Percentiles rank a stretch among this genome's conserved stretches.
These are phyloP conservation scores for Epinephelus coioides DNA, from an alignment of 2,797 vertebrate species.

Conservation along the genomic window DNA sequence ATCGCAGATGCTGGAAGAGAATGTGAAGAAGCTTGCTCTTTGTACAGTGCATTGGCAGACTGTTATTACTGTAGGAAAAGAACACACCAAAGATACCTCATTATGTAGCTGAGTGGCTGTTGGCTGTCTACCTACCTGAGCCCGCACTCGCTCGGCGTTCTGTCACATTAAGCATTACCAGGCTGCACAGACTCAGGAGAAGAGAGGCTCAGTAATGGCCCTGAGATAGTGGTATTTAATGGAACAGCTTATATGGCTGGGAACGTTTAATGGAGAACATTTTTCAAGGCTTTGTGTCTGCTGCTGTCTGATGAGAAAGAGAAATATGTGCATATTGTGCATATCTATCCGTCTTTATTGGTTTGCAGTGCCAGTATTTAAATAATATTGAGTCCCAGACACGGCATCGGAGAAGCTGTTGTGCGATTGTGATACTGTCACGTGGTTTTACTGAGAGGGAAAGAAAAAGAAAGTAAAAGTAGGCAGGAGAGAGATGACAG, in stretches of 20 bases:
- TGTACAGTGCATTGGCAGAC: constrained; percentile 12
- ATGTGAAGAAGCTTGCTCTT: constrained; percentile 24
- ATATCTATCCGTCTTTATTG: neutral
- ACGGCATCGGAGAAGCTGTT: neutral
- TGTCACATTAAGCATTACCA: constrained; percentile 43
- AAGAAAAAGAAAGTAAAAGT: neutral
- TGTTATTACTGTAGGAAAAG: constrained; percentile 44
- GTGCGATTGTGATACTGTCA: constrained; percentile 2
- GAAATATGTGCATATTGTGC: neutral
- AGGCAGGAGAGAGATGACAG: neutral
- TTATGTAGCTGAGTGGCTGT: constrained; percentile 58
- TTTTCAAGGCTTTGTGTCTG: constrained; percentile 31
- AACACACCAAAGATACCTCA: constrained; percentile 52
- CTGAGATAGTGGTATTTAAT: constrained; percentile 42
- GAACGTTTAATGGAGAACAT: constrained; percentile 25
- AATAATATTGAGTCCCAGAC: neutral
- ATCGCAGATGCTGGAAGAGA: neutral
- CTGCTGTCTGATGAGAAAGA: constrained; percentile 11
- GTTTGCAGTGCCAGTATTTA: neutral
- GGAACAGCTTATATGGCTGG: constrained; percentile 14
- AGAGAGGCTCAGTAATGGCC: constrained; percentile 43
- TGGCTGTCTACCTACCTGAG: constrained; percentile 30
- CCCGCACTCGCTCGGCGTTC: constrained; percentile 22
- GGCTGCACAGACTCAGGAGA: constrained; percentile 37
- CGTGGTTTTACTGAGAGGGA: neutral